Percentiles rank a stretch among this genome's conserved stretches.
Conservation (phyloP, 1,140 invertebrate species). For the Drosophila guanche region DNA sequence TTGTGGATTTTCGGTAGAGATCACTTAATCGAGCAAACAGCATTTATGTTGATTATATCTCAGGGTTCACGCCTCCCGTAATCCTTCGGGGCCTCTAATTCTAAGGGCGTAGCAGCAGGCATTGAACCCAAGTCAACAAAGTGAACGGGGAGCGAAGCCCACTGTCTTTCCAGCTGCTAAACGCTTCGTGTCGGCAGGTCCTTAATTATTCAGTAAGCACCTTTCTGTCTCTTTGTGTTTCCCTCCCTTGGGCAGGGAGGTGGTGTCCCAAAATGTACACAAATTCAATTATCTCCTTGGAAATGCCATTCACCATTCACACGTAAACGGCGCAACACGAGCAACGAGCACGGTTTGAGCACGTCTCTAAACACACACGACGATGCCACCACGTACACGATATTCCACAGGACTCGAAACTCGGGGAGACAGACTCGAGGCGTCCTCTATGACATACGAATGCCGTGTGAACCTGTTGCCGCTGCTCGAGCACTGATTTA, state of each 20-base stretch:
- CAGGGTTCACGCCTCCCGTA: not conserved
- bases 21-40: not conserved
- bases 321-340: conserved; percentile 4
- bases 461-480: conserved; percentile 79
- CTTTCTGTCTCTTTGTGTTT: conserved; percentile 21
- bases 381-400: conserved; percentile 14
- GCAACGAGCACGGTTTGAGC: not conserved
- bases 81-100: conserved; percentile 14
- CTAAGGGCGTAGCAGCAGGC: conserved; percentile 22
- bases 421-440: conserved; percentile 44
- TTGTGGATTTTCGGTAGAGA: too few species aligned
- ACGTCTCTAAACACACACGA: conserved; percentile 1
- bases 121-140: conserved; percentile 47
- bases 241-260: too few species aligned
- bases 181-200: conserved; percentile 50
- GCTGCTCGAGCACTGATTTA: conserved; percentile 68
- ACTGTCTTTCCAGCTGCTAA: conserved; percentile 24
- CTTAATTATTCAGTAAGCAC: conserved; percentile 60
- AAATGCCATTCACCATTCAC: conserved; percentile 19
- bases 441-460: conserved; percentile 70
- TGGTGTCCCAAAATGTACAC: conserved; percentile 21
- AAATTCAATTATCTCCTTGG: conserved; percentile 65
- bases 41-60: conserved; percentile 27
- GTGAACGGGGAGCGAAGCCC: conserved; percentile 2
- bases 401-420: conserved; percentile 1